These are phyloP conservation scores for Saguinus imperator DNA, from an alignment of 2,113 vertebrate genomes.

Conservation along the genomic window DNA sequence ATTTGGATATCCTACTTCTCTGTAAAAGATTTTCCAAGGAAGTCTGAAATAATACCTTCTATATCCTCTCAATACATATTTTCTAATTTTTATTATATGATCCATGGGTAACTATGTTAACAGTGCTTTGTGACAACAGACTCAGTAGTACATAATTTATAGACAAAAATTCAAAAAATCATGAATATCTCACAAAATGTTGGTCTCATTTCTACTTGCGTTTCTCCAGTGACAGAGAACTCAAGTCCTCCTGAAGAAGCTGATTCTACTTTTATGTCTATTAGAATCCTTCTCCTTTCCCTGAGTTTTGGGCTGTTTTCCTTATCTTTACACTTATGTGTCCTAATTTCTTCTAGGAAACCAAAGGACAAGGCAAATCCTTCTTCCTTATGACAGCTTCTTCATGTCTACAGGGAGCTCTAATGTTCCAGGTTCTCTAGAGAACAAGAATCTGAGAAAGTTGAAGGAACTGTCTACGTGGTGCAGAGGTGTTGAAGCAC, in stretches of 20 bases:
- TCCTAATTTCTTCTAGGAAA: constrained; percentile 1
- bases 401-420: background rate
- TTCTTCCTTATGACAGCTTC: background rate
- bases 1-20: background rate
- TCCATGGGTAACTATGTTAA: background rate
- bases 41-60: background rate
- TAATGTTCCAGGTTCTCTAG: background rate
- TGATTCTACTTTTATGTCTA: background rate
- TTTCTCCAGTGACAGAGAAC: background rate
- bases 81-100: background rate
- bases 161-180: background rate
- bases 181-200: background rate
- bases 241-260: background rate
- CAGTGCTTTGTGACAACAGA: background rate
- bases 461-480: background rate
- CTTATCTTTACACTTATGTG: background rate
- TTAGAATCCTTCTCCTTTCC: background rate
- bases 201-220: background rate
- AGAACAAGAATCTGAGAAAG: background rate
- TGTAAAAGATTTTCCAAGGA: background rate
- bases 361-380: background rate
- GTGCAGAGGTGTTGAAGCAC: background rate
- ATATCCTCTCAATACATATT: constrained; percentile 9
- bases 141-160: background rate
- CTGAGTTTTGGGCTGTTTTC: background rate